Evolutionary conservation across 2,113 vertebrate genomes (phyloP).

Genomic region (Suncus etruscus): DNA sequence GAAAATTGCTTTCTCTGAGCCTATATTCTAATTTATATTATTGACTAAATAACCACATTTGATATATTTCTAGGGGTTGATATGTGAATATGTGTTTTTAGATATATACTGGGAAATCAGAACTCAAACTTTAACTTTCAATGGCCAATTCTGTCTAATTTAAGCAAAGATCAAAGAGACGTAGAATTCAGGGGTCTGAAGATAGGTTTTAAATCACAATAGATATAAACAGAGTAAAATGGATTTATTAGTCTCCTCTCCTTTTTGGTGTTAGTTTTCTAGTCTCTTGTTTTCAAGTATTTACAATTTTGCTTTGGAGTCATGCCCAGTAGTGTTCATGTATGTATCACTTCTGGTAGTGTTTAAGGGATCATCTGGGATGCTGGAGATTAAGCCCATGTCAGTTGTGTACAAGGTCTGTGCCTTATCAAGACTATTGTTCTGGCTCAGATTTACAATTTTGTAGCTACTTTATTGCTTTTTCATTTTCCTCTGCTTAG

Average conservation of each 20-base stretch:
- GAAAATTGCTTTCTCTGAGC: background rate
- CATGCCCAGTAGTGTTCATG: too few species aligned
- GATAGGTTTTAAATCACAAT: background rate
- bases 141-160: background rate
- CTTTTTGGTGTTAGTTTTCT: background rate
- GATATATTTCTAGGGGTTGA: background rate
- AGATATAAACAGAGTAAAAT: too few species aligned
- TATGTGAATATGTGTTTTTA: background rate
- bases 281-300: background rate
- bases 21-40: background rate
- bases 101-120: background rate
- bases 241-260: too few species aligned
- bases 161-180: background rate
- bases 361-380: too few species aligned
- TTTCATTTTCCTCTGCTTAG: background rate
- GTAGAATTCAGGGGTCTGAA: conserved; percentile 1
- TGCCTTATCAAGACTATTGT: too few species aligned
- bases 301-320: too few species aligned
- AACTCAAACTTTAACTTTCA: conserved; percentile 8
- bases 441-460: background rate
- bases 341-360: too few species aligned
- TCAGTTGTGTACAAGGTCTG: too few species aligned
- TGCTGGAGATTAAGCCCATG: too few species aligned
- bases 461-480: background rate
- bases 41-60: background rate